Evolutionary conservation across 1,140 invertebrate genomes (phyloP), one percentile per base, ranked within the genome.

Genomic region (Bombus polaris): DNA sequence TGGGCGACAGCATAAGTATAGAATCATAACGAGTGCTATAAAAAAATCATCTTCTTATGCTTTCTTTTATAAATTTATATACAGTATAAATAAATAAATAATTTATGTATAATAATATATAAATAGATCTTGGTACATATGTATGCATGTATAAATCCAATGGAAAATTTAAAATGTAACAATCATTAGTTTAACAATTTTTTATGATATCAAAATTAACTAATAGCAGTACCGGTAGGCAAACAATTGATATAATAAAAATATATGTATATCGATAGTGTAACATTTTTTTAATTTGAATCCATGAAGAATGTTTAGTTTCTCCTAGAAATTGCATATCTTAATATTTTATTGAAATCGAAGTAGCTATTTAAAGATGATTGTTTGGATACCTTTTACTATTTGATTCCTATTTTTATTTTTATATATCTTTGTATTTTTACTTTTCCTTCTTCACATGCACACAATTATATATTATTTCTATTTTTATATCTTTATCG

Each of bases 1-100:
- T 65, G 44, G 28, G 25, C 37, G 35, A 83, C 44, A 86, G 78
- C 66, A 83, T 53, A 53, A 18, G 47, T 53, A 53, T 18, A 59
- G 53, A 78, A 72, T 72, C 42, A 32, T 80, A 80, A 80, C 76
- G 12, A 79, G 47, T 57, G n/a, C 4, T 57, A 62, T 42, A 32
- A 72, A 47, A 79, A 79, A 39, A 39, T 6, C 6, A 32, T 18
- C 18, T 32, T 18, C 9, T 2, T 9, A 57, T 62, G 15, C 28
- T 44, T 28, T 53, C 9, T 9, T 83, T 37, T 74, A n/a, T 70
- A 18, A 68, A 68, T 37, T 66, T 66, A 35, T 47, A 3, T 32
- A 22, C 5, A 80, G 22, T 18, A 22, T 57, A 35, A 70, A 39
- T 32, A 6, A 25, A n/a, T 25, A 25, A 13, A 37, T 25, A 25